Evolutionary conservation across 2,113 vertebrate genomes (phyloP).

Genomic region (Proteles cristata): DNA sequence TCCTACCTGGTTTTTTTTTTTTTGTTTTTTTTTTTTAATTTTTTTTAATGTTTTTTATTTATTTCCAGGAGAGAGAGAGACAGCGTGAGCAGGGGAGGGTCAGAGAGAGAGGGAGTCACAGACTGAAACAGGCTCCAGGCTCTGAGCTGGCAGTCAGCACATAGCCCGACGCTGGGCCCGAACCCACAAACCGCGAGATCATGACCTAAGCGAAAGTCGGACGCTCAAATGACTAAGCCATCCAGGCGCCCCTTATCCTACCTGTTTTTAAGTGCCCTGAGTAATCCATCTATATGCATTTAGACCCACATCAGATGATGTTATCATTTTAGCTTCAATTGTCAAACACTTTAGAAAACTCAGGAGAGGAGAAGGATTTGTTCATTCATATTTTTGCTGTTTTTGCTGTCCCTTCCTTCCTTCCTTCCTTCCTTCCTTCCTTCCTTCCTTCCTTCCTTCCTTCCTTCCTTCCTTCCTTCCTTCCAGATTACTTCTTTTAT

Average conservation of each 20-base stretch:
- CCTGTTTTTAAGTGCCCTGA: neutral
- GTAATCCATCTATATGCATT: neutral
- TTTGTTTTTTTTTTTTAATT: no score
- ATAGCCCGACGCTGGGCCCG: no score
- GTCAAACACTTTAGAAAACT: neutral
- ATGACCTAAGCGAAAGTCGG: no score
- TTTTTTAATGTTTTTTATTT: no score
- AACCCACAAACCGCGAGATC: no score
- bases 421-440: neutral
- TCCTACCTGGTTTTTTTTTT: neutral
- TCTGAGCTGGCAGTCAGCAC: no score
- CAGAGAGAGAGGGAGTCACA: no score
- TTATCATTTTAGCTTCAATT: neutral
- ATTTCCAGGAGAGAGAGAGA: no score
- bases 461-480: neutral
- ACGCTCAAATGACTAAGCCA: no score
- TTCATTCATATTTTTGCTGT: neutral
- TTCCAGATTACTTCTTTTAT: neutral
- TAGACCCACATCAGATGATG: neutral
- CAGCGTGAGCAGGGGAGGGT: no score
- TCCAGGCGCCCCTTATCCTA: no score
- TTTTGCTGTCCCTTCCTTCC: neutral
- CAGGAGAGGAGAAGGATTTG: neutral
- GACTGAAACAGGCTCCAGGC: no score
- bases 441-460: neutral